Conservation (phyloP, 2,888 invertebrate species). For the Quadroppia sp. region DNA sequence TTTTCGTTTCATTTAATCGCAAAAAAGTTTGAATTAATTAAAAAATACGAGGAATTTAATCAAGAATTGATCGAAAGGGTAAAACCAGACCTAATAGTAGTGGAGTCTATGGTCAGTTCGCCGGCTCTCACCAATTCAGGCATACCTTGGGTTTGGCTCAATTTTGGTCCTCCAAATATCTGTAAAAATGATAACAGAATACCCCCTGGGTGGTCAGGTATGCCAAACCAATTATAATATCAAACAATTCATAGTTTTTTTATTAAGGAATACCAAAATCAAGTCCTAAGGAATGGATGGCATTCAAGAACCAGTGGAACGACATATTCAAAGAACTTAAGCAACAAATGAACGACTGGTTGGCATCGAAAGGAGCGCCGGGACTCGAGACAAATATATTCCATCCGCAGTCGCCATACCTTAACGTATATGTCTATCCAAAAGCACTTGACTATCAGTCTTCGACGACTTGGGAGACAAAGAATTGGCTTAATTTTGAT, state of each 20-base stretch:
- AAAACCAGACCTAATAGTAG: constrained; percentile 1
- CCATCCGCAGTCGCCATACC: constrained; percentile 11
- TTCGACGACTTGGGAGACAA: neutral
- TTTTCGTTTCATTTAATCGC: neutral
- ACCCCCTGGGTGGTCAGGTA: constrained; percentile 22
- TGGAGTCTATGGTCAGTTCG: constrained; percentile 12
- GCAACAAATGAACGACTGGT: neutral
- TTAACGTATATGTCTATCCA: constrained; percentile 26
- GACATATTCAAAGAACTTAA: neutral
- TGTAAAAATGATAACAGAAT: neutral
- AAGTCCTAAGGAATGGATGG: neutral
- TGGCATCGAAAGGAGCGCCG: neutral
- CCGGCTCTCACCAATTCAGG: constrained; percentile 1
- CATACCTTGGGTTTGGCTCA: constrained; percentile 25
- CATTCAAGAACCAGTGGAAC: neutral
- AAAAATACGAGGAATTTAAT: neutral
- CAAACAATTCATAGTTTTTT: neutral
- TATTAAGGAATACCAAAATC: neutral
- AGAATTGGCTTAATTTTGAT: constrained; percentile 1
- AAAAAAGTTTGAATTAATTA: neutral
- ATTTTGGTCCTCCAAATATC: constrained; percentile 8
- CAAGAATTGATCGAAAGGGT: neutral
- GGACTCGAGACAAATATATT: neutral
- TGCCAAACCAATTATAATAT: neutral
- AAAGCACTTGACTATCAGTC: constrained; percentile 16